Percentiles rank a stretch among this genome's conserved stretches.
These are phyloP conservation scores for Riptortus pedestris DNA, from an alignment of 1,140 invertebrate species.

Conservation along the genomic window DNA sequence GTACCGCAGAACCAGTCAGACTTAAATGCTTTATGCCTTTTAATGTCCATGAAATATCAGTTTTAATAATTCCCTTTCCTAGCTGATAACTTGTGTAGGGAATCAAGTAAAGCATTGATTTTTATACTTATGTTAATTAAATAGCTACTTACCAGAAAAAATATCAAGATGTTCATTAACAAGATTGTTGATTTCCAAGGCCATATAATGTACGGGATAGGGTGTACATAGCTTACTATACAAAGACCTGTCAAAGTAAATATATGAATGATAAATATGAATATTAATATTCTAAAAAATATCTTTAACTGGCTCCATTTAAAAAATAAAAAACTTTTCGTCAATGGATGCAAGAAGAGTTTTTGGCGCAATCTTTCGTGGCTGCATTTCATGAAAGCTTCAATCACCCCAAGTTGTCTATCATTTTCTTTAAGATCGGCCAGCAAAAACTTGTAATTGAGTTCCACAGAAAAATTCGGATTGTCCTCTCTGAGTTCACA, in stretches of 20 bases:
- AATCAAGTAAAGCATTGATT: too few relatives aligned
- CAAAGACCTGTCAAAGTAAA: conserved; percentile 36
- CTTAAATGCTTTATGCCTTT: too few relatives aligned
- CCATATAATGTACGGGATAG: too few relatives aligned
- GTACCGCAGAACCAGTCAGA: too few relatives aligned
- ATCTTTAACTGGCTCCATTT: conserved; percentile 40
- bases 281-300: conserved; percentile 38
- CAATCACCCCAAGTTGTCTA: conserved; percentile 40
- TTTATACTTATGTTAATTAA: too few relatives aligned
- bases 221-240: too few relatives aligned
- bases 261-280: conserved; percentile 37
- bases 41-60: too few relatives aligned
- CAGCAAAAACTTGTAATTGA: neutral
- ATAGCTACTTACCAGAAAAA: too few relatives aligned
- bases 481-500: neutral
- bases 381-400: conserved; percentile 41
- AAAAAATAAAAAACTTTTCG: conserved; percentile 40
- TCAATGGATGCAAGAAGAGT: conserved; percentile 40
- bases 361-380: conserved; percentile 40
- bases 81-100: too few relatives aligned
- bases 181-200: too few relatives aligned
- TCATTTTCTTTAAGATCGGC: neutral
- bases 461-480: neutral
- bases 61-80: too few relatives aligned
- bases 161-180: too few relatives aligned